phyloP scores from a whole-genome alignment of 2,888 invertebrate species.

The Merodon equestris region DNA sequence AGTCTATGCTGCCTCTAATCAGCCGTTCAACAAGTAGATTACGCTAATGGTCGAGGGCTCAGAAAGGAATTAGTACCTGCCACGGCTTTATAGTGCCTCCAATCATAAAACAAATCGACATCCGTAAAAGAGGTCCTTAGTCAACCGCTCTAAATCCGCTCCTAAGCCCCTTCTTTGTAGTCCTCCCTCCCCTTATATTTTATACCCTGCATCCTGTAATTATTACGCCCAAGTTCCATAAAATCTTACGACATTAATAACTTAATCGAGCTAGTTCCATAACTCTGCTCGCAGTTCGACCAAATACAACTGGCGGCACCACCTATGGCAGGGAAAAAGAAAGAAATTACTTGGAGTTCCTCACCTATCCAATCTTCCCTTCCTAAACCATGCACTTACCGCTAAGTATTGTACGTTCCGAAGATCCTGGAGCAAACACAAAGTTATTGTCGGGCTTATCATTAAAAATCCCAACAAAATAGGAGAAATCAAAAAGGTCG shows the following conservation, averaged over 20 bases:
- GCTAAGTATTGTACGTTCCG: neutral
- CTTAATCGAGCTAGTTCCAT: constrained; percentile 61
- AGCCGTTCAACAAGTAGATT: too few relatives aligned
- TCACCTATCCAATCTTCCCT: too few relatives aligned
- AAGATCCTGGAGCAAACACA: constrained; percentile 30
- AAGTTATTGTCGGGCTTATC: constrained; percentile 66
- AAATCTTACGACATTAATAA: constrained; percentile 65
- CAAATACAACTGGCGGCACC: constrained; percentile 20
- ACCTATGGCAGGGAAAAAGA: neutral
- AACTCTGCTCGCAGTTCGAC: constrained; percentile 59
- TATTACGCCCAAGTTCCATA: constrained; percentile 58
- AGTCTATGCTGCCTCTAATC: too few relatives aligned
- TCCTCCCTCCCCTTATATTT: constrained; percentile 26
- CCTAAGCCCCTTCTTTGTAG: constrained; percentile 41
- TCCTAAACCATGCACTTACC: neutral
- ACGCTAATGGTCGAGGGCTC: too few relatives aligned
- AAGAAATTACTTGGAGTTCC: constrained; percentile 25
- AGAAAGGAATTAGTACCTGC: too few relatives aligned
- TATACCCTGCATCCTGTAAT: constrained; percentile 46
- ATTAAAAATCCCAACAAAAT: constrained; percentile 64
- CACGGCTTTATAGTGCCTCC: neutral
- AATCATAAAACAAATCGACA: constrained; percentile 24
- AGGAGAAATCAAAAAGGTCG: constrained; percentile 53
- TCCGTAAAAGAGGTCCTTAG: constrained; percentile 38
- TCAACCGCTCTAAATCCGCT: constrained; percentile 48